phyloP scores from a whole-genome alignment of 2,888 invertebrate species.

The Drosophila demipolita region DNA sequence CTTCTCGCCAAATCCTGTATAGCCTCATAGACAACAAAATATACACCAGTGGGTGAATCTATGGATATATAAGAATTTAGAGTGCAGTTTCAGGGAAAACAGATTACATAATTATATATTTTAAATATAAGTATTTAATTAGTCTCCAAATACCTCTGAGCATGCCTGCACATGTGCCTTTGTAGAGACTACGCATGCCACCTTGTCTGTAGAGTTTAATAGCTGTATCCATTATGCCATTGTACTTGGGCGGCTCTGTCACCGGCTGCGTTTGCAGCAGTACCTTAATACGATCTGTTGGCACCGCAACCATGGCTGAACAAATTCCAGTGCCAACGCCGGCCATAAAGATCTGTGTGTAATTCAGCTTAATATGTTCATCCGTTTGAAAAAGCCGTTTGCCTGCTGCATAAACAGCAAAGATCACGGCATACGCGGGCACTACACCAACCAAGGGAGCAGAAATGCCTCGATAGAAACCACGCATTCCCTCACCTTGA shows the following conservation, averaged over 20 bases:
- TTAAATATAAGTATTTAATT: neutral
- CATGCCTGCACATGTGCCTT: slow-evolving; percentile 94
- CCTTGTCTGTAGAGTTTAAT: slow-evolving; percentile 96
- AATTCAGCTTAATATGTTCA: slow-evolving; percentile 88
- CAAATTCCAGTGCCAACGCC: slow-evolving; percentile 98
- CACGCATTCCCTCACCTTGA: slow-evolving; percentile 93
- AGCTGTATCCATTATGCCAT: slow-evolving; percentile 96
- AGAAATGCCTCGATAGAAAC: slow-evolving; percentile 94
- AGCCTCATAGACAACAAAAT: slow-evolving; percentile 98
- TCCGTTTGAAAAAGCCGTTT: slow-evolving; percentile 91
- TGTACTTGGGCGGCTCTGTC: slow-evolving; percentile 90
- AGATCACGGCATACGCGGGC: slow-evolving; percentile 99
- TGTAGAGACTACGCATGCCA: slow-evolving; percentile 96
- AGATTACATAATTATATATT: neutral
- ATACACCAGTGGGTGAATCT: slow-evolving; percentile 99
- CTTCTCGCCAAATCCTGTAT: slow-evolving; percentile 91
- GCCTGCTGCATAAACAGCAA: slow-evolving; percentile 97
- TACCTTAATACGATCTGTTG: slow-evolving; percentile 99
- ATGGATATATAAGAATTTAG: slow-evolving; percentile 45
- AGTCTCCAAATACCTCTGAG: slow-evolving; percentile 87
- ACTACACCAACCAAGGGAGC: slow-evolving; percentile 98
- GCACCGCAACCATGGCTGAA: slow-evolving; percentile 98
- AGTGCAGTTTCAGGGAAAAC: neutral
- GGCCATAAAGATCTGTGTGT: slow-evolving; percentile 94
- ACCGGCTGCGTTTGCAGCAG: slow-evolving; percentile 94